Percentiles rank a stretch among this genome's conserved stretches.
These are phyloP conservation scores for Embiotoca jacksoni DNA, from an alignment of 2,113 vertebrate species.

Conservation along the genomic window DNA sequence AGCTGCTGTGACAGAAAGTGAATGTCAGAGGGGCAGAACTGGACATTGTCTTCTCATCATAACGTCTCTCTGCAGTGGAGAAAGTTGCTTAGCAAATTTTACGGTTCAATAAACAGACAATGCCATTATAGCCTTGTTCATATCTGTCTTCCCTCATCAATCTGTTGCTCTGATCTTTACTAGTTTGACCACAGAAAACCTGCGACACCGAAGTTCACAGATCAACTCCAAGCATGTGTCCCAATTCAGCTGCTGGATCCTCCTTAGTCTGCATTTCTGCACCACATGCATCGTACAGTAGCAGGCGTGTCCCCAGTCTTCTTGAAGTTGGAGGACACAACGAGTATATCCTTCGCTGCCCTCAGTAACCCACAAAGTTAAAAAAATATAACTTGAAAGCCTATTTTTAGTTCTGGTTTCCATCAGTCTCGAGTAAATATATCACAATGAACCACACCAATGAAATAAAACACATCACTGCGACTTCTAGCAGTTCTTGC, in stretches of 20 bases:
- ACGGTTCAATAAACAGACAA: too few relatives aligned
- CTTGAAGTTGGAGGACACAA: not conserved
- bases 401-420: not conserved
- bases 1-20: conserved; percentile 1
- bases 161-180: not conserved
- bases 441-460: not conserved
- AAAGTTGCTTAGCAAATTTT: too few relatives aligned
- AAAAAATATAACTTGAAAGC: not conserved
- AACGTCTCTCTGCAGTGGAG: too few relatives aligned
- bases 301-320: not conserved
- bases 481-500: not conserved
- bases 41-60: conserved; percentile 14
- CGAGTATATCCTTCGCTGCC: not conserved
- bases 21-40: conserved; percentile 14
- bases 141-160: not conserved
- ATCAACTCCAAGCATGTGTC: not conserved
- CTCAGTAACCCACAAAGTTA: not conserved
- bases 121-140: too few relatives aligned
- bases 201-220: too few relatives aligned
- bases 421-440: not conserved
- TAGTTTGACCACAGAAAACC: not conserved
- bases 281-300: conserved; percentile 9
- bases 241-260: not conserved
- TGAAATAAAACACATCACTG: not conserved
- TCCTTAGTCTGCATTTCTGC: conserved; percentile 3